Percentiles rank a stretch among this genome's conserved stretches.
phyloP scores from a whole-genome alignment of 2,888 invertebrate species.

The Oscheius sp. region DNA sequence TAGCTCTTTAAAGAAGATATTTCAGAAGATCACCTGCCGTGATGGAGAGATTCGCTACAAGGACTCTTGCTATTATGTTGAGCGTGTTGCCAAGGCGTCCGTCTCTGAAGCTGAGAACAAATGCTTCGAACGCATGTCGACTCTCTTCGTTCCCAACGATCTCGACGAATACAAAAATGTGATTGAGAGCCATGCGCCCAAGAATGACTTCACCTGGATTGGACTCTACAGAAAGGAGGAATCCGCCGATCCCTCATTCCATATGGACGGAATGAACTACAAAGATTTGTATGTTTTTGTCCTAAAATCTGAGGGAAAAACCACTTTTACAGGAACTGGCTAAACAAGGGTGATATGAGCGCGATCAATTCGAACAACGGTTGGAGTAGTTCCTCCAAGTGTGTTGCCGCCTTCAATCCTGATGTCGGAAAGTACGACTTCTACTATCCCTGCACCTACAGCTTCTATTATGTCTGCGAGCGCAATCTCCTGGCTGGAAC shows the following conservation, averaged over 20 bases:
- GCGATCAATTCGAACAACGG: slow-evolving; percentile 40
- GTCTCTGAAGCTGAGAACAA: slow-evolving; percentile 41
- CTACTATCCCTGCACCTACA: slow-evolving; percentile 43
- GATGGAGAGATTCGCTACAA: slow-evolving; percentile 43
- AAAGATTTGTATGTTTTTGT: slow-evolving; percentile 8
- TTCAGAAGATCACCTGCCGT: slow-evolving; percentile 29
- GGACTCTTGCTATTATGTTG: slow-evolving; percentile 51
- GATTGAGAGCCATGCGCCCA: not conserved
- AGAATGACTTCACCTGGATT: slow-evolving; percentile 36
- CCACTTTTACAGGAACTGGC: slow-evolving; percentile 41
- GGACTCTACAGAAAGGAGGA: slow-evolving; percentile 28
- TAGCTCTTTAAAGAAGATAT: too few relatives aligned
- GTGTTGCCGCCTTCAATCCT: slow-evolving; percentile 43
- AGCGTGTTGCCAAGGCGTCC: slow-evolving; percentile 31
- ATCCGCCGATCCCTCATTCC: not conserved
- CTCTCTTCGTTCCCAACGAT: slow-evolving; percentile 44
- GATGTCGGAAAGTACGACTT: slow-evolving; percentile 30
- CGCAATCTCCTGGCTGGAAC: slow-evolving; percentile 34
- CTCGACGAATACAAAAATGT: slow-evolving; percentile 37
- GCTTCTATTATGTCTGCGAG: slow-evolving; percentile 42
- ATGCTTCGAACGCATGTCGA: slow-evolving; percentile 42
- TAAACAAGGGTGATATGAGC: slow-evolving; percentile 38
- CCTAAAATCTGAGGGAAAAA: not conserved
- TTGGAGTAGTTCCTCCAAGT: slow-evolving; percentile 41
- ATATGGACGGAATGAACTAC: not conserved